Evolutionary conservation across 2,888 invertebrate genomes (phyloP).

Genomic region (Calameuta pallipes): DNA sequence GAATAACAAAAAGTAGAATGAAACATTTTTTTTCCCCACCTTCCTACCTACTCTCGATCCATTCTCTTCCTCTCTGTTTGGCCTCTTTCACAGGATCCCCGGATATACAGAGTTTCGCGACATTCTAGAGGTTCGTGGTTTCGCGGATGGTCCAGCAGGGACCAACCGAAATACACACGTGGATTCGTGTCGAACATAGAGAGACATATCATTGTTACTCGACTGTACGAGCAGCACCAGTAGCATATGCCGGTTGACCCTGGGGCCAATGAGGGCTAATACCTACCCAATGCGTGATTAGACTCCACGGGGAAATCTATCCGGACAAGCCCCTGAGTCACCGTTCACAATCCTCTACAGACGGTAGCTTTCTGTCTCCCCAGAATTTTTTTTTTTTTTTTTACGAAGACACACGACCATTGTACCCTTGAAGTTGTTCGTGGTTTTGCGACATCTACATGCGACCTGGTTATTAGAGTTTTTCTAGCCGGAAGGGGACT

Average conservation of each 20-base stretch:
- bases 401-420: not conserved
- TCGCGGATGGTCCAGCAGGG: constrained; percentile 25
- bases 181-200: constrained; percentile 42
- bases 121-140: constrained; percentile 5
- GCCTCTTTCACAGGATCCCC: too few relatives aligned
- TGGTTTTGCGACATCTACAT: not conserved
- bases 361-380: not conserved
- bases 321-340: constrained; percentile 49
- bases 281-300: constrained; percentile 58
- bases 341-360: not conserved
- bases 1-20: not conserved
- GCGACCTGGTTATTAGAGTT: not conserved
- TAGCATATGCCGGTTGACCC: constrained; percentile 23
- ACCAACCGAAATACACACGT: constrained; percentile 27
- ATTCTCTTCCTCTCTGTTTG: not conserved
- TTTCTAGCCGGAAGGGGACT: not conserved
- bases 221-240: constrained; percentile 24
- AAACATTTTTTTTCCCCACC: constrained; percentile 16
- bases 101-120: not conserved
- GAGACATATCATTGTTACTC: constrained; percentile 44
- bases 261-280: constrained; percentile 46
- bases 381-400: not conserved
- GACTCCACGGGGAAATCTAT: constrained; percentile 61
- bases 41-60: constrained; percentile 8
- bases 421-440: not conserved